Evolutionary conservation across 2,888 invertebrate species (phyloP).

Genomic region (Oithona nana): DNA sequence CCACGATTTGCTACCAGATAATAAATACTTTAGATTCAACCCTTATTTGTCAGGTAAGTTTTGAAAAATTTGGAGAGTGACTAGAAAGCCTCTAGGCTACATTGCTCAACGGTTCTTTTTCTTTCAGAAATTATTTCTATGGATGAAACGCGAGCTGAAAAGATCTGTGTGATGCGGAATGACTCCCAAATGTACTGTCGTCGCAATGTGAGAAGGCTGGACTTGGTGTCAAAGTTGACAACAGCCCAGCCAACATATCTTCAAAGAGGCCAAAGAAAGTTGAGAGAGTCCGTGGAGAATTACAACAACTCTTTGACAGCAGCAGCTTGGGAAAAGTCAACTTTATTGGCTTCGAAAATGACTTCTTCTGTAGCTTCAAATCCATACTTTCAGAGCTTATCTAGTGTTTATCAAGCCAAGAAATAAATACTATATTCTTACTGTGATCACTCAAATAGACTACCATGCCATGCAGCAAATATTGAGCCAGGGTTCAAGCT

Average conservation of each 20-base stretch:
- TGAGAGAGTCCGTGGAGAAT: conserved; percentile 4
- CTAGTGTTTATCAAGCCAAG: no score
- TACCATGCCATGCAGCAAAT: not conserved
- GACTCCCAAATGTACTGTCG: conserved; percentile 62
- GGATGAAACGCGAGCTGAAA: conserved; percentile 55
- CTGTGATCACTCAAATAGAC: no score
- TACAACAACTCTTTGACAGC: not conserved
- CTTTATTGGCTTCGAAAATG: no score
- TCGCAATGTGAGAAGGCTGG: conserved; percentile 40
- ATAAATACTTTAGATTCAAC: conserved; percentile 64
- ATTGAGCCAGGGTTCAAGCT: not conserved
- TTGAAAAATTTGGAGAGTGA: not conserved
- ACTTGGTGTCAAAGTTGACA: not conserved
- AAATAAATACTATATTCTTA: no score
- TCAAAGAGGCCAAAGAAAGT: not conserved
- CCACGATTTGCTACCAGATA: conserved; percentile 50
- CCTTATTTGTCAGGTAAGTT: conserved; percentile 41
- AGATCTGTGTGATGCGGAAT: conserved; percentile 45
- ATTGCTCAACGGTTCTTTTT: not conserved
- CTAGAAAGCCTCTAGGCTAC: not conserved
- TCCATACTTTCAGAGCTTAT: no score
- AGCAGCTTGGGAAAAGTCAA: not conserved
- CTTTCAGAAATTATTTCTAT: conserved; percentile 28
- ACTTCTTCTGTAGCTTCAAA: no score
- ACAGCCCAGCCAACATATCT: conserved; percentile 2